These are phyloP conservation scores for Castor canadensis DNA, from an alignment of 2,113 vertebrate genomes.

Conservation along the genomic window DNA sequence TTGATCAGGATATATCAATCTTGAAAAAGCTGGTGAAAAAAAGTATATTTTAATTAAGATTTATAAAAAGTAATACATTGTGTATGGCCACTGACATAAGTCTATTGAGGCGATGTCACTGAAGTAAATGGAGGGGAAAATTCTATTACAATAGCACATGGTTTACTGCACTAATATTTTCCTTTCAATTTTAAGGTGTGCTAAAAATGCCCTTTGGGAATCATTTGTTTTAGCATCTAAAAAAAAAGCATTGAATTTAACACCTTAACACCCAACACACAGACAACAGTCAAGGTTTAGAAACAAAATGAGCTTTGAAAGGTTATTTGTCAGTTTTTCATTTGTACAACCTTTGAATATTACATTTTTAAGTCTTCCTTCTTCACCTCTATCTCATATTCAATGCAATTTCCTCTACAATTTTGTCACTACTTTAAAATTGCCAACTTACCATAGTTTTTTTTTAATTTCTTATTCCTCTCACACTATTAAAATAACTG, in stretches of 20 bases:
- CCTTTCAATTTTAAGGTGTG: constrained; percentile 54
- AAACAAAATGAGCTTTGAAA: constrained; percentile 58
- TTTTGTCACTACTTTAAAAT: constrained; percentile 57
- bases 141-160: constrained; percentile 13
- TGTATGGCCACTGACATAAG: neutral
- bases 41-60: constrained; percentile 50
- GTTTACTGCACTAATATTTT: constrained; percentile 56
- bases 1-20: neutral
- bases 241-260: constrained; percentile 50
- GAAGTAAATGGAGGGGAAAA: neutral
- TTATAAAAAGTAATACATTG: constrained; percentile 29
- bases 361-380: constrained; percentile 53
- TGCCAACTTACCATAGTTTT: neutral
- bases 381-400: constrained; percentile 2
- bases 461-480: constrained; percentile 37
- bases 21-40: constrained; percentile 38
- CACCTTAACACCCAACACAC: neutral
- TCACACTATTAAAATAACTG: constrained; percentile 39
- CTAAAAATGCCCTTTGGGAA: constrained; percentile 41
- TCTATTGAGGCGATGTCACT: neutral
- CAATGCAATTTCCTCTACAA: constrained; percentile 36
- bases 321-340: constrained; percentile 47
- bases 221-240: constrained; percentile 42
- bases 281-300: constrained; percentile 42
- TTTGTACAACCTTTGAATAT: constrained; percentile 42